phyloP scores from a whole-genome alignment of 1,140 invertebrate species.

The Magallana gigas region DNA sequence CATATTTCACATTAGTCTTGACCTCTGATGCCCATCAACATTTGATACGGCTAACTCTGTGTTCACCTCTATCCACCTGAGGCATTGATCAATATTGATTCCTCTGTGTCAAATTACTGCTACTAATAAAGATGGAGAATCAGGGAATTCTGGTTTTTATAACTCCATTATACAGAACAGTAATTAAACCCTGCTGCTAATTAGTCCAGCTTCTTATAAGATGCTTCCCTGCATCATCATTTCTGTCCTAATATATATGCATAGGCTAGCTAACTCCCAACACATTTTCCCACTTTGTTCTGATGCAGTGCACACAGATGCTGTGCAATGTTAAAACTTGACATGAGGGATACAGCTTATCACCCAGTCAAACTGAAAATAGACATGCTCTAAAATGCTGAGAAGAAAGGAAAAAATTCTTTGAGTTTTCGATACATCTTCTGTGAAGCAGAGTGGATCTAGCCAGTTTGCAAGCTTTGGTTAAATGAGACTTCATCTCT shows the following conservation, averaged over 20 bases:
- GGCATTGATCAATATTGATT: constrained; percentile 13
- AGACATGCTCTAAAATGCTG: background rate
- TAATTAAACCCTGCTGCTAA: background rate
- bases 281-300: too few relatives aligned
- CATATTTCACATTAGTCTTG: background rate
- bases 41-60: background rate
- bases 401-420: background rate
- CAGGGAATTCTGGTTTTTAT: background rate
- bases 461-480: background rate
- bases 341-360: constrained; percentile 3
- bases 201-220: background rate
- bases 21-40: background rate
- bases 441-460: background rate
- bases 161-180: background rate
- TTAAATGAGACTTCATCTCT: background rate
- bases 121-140: background rate
- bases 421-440: background rate
- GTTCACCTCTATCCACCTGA: background rate
- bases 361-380: constrained; percentile 15
- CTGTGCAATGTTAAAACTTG: constrained; percentile 11
- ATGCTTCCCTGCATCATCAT: background rate
- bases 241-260: background rate
- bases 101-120: background rate
- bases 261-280: too few relatives aligned
- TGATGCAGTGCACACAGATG: constrained; percentile 7